These are phyloP conservation scores for Zaprionus nigranus DNA, from an alignment of 1,140 invertebrate species.

Conservation along the genomic window DNA sequence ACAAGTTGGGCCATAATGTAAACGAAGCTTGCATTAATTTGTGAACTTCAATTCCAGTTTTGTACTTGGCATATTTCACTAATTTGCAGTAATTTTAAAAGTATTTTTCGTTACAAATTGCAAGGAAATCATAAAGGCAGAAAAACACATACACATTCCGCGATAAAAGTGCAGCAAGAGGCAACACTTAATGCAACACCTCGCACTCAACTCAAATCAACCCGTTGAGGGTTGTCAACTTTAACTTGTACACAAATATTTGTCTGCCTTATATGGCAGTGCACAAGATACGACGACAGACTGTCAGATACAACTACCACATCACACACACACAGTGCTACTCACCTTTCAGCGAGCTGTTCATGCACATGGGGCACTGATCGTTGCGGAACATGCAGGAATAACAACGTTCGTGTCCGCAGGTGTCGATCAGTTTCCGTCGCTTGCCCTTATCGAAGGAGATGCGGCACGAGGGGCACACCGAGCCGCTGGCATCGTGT, in stretches of 20 bases:
- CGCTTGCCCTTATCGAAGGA: conserved; percentile 98
- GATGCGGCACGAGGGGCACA: conserved; percentile 93
- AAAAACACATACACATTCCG: conserved; percentile 35
- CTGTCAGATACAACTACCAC: conserved; percentile 7
- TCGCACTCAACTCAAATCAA: conserved; percentile 24
- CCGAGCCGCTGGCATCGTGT: conserved; percentile 86
- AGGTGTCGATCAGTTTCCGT: conserved; percentile 95
- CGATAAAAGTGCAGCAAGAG: conserved; percentile 40
- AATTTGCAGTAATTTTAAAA: conserved; percentile 28
- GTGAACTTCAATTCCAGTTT: background rate
- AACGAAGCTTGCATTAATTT: background rate
- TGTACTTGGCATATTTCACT: background rate
- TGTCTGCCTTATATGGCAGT: conserved; percentile 60
- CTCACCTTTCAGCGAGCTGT: conserved; percentile 84
- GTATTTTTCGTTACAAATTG: conserved; percentile 36
- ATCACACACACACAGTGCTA: conserved; percentile 13
- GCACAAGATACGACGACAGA: conserved; percentile 50
- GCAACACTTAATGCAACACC: conserved; percentile 46
- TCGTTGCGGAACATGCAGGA: conserved; percentile 96
- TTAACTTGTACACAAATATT: conserved; percentile 66
- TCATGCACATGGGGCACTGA: conserved; percentile 93
- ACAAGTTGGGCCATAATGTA: background rate
- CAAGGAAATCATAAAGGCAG: conserved; percentile 13
- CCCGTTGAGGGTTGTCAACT: conserved; percentile 45
- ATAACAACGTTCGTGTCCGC: conserved; percentile 97